A percentile compares a stretch with the other conserved stretches of the same genome.
Conservation (phyloP, 2,113 vertebrate species). For the Leptobrachium ailaonicum region DNA sequence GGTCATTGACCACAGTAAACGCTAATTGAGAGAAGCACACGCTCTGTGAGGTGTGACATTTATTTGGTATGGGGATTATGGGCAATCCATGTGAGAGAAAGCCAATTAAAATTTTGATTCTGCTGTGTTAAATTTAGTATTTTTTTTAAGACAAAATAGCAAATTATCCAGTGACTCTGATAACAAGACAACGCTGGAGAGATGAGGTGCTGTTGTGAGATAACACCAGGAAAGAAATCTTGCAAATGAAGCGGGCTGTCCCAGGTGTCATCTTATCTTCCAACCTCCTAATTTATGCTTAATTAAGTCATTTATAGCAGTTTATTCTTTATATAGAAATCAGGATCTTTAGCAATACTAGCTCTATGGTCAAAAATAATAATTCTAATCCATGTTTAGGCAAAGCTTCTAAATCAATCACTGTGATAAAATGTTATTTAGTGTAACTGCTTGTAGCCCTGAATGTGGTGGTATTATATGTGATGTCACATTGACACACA, state of each 20-base stretch:
- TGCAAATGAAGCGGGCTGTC: conserved; percentile 45
- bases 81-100: conserved; percentile 37
- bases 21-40: neutral
- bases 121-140: conserved; percentile 47
- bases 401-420: too few species aligned
- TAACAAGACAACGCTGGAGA: conserved; percentile 42
- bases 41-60: conserved; percentile 16
- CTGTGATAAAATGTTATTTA: too few species aligned
- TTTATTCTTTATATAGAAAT: conserved; percentile 30
- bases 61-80: conserved; percentile 10
- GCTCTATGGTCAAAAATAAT: conserved; percentile 1
- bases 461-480: too few species aligned
- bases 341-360: conserved; percentile 1
- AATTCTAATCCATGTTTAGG: too few species aligned
- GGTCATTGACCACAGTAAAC: neutral
- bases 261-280: conserved; percentile 48
- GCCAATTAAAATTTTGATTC: conserved; percentile 43
- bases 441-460: too few species aligned
- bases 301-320: conserved; percentile 45
- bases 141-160: conserved; percentile 45
- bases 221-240: conserved; percentile 44
- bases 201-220: conserved; percentile 49
- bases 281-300: conserved; percentile 39
- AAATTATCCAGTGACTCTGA: conserved; percentile 46
- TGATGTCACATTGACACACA: too few species aligned